Percentiles rank a stretch among this genome's conserved stretches.
These are phyloP conservation scores for Sphaerophoria taeniata DNA, from an alignment of 2,888 invertebrate genomes.

Conservation along the genomic window DNA sequence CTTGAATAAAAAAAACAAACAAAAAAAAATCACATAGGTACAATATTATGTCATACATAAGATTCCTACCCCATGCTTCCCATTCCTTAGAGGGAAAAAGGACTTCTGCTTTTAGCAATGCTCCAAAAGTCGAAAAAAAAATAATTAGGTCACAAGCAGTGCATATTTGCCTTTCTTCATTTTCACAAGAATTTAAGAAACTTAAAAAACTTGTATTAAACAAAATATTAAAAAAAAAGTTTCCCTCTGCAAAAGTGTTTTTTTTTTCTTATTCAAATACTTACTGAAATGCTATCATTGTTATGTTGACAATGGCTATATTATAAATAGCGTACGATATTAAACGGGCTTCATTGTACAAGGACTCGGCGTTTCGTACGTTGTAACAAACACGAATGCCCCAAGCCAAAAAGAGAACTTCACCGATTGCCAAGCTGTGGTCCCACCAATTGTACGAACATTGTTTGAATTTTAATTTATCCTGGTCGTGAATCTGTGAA, in stretches of 20 bases:
- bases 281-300: constrained; percentile 97
- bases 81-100: too few relatives aligned
- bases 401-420: constrained; percentile 90
- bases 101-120: too few relatives aligned
- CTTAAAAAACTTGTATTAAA: too few relatives aligned
- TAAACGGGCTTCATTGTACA: constrained; percentile 95
- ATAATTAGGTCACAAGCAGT: too few relatives aligned
- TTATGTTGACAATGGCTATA: constrained; percentile 95
- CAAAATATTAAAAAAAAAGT: too few relatives aligned
- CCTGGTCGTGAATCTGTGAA: constrained; percentile 87
- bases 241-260: neutral
- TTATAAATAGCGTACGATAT: constrained; percentile 98
- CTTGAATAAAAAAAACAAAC: too few relatives aligned
- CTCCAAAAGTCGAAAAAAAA: too few relatives aligned
- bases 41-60: too few relatives aligned
- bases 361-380: constrained; percentile 94
- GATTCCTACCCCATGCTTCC: too few relatives aligned
- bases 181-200: too few relatives aligned
- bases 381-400: constrained; percentile 93
- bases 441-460: constrained; percentile 98
- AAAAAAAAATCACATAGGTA: too few relatives aligned
- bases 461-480: constrained; percentile 92
- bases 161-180: too few relatives aligned
- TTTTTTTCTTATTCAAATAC: constrained; percentile 82
- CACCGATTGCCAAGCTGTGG: constrained; percentile 94